Evolutionary conservation across 2,113 vertebrate genomes (phyloP).

Genomic region (Guaruba guarouba): DNA sequence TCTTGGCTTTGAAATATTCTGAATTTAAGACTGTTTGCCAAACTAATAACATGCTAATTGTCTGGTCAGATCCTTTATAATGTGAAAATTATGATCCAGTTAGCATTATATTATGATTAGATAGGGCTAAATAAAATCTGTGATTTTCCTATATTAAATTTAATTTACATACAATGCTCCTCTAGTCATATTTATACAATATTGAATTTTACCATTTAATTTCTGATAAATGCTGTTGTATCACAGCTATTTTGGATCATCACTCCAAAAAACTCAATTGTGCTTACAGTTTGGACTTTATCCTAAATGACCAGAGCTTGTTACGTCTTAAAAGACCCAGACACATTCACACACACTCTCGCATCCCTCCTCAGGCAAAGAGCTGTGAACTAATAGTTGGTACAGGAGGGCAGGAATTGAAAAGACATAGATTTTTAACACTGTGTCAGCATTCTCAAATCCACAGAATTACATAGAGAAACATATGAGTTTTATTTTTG

Average conservation of each 20-base stretch:
- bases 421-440: background rate
- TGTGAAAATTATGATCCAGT: slow-evolving; percentile 22
- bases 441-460: background rate
- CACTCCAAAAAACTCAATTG: background rate
- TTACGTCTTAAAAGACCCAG: background rate
- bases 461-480: background rate
- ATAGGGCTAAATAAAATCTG: background rate
- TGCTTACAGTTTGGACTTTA: background rate
- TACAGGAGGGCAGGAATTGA: background rate
- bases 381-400: background rate
- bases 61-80: slow-evolving; percentile 23
- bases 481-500: background rate
- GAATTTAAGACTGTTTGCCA: slow-evolving; percentile 11
- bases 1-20: background rate
- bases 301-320: background rate
- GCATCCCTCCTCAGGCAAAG: background rate
- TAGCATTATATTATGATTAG: slow-evolving; percentile 1
- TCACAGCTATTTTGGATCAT: background rate
- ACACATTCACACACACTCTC: background rate
- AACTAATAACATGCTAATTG: background rate
- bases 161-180: background rate
- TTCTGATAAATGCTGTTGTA: background rate
- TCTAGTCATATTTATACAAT: background rate
- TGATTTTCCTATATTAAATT: slow-evolving; percentile 21
- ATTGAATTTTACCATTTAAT: background rate